phyloP scores from a whole-genome alignment of 2,113 vertebrate genomes.

The Equus przewalskii region DNA sequence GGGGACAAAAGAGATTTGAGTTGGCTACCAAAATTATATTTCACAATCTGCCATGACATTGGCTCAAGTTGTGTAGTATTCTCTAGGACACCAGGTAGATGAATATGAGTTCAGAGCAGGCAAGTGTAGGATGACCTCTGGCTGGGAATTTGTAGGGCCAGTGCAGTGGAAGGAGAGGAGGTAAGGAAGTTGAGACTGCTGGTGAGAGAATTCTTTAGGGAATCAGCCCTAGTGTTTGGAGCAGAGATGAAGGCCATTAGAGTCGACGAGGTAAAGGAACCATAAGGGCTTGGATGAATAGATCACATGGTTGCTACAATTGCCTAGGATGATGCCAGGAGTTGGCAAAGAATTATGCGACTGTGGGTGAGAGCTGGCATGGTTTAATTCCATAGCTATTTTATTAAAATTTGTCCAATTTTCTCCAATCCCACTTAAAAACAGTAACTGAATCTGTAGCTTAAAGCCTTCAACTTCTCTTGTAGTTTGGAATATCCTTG shows the following conservation, averaged over 20 bases:
- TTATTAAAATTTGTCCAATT: neutral
- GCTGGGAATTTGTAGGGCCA: neutral
- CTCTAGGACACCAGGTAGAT: neutral
- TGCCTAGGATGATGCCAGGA: neutral
- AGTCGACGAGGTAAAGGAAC: neutral
- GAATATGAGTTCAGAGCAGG: neutral
- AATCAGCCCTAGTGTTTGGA: neutral
- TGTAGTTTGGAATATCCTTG: constrained; percentile 11
- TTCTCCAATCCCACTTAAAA: neutral
- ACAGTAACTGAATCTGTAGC: neutral
- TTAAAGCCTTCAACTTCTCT: neutral
- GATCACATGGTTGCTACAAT: neutral
- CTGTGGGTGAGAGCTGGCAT: neutral
- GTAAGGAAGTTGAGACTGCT: neutral
- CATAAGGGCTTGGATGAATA: neutral
- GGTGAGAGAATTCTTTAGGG: neutral
- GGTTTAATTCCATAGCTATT: constrained; percentile 8
- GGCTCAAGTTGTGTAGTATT: neutral
- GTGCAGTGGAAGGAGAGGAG: neutral
- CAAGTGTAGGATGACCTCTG: neutral
- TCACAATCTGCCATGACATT: neutral
- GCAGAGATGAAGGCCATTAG: neutral
- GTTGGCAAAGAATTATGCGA: neutral
- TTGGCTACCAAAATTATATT: neutral
- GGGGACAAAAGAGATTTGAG: neutral